Evolutionary conservation across 1,140 invertebrate genomes (phyloP), one percentile per base, ranked within the genome.

Genomic region (Papilio dardanus): DNA sequence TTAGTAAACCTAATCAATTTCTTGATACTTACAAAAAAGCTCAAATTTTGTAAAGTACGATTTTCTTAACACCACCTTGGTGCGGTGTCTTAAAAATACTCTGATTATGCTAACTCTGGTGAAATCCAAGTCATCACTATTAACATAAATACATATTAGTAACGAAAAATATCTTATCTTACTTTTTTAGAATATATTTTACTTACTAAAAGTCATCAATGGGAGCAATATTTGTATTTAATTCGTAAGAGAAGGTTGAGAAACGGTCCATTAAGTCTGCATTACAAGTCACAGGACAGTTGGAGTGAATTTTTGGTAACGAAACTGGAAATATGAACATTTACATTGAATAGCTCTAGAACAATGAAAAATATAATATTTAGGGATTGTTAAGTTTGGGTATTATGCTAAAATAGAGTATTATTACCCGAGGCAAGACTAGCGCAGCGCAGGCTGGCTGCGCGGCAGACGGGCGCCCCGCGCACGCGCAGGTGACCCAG

Each of bases 161-260:
- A 33, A 24, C 12, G 8, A 24, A 6, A 46, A 19, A 19, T n/a
- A 19, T 1, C n/a, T n/a, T 6, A 6, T 1, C 16, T 19, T 6
- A 46, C 16, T 7, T n/a, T 46, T 19, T 19, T 19, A 16, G 7
- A 42, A 42, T 19, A 46, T 7, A n/a, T 46, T 46, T n/a, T 46
- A 81, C 82, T 84, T 79, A 88, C 87, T 89, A 89, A 58, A 89
- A 86, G 0, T 21, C 35, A 50, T 89, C 86, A 31, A 77, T 74
- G 0, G 79, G 71, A 5, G 75, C 33, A 2, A 71, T 21, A 1
- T 79, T 62, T 3, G 42, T 65, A 5, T 67, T 16, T 6, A 86
- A 74, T 0, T 68, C 67, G 62, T 81, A 83, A 1, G 37, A 75
- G 5, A 62, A 65, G 0, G 71, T 66, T 0, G 65, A 33, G 0